A percentile compares a stretch with the other conserved stretches of the same genome.
Evolutionary conservation across 2,888 invertebrate genomes (phyloP).

Genomic region (Trimorus sp.): DNA sequence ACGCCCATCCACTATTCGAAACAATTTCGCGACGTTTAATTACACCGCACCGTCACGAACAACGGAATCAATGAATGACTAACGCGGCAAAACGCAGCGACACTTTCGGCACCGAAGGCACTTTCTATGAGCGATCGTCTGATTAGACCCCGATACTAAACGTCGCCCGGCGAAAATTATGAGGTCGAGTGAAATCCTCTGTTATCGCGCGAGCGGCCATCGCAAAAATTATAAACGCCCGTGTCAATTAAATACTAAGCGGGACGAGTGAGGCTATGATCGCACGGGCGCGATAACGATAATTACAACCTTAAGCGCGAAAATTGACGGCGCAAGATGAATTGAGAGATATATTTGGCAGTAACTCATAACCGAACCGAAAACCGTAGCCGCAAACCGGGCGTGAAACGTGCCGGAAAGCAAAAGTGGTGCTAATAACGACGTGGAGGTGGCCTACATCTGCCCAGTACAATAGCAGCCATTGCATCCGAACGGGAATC

Average conservation of each 20-base stretch:
- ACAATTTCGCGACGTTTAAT: conserved; percentile 39
- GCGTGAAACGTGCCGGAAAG: conserved; percentile 14
- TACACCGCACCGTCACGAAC: neutral
- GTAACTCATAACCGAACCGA: conserved; percentile 25
- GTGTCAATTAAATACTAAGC: conserved; percentile 59
- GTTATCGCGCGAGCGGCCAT: conserved; percentile 43
- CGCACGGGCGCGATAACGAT: conserved; percentile 42
- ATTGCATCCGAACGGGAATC: no score
- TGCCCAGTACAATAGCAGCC: neutral
- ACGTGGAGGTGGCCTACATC: conserved; percentile 14
- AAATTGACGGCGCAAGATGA: conserved; percentile 42
- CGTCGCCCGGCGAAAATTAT: conserved; percentile 52
- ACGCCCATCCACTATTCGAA: conserved; percentile 24
- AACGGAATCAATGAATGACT: conserved; percentile 46
- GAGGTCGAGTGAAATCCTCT: conserved; percentile 56
- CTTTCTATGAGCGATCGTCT: conserved; percentile 57
- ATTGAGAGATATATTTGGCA: conserved; percentile 30
- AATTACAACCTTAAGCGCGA: conserved; percentile 55
- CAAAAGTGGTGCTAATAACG: conserved; percentile 1
- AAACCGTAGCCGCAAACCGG: conserved; percentile 12
- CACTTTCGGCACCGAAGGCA: conserved; percentile 56
- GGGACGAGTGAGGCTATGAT: conserved; percentile 42
- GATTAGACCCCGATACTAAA: conserved; percentile 59
- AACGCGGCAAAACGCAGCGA: conserved; percentile 39
- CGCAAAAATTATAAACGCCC: conserved; percentile 48